These are phyloP conservation scores for Sigmodon hispidus DNA, from an alignment of 2,113 vertebrate genomes.

Conservation along the genomic window DNA sequence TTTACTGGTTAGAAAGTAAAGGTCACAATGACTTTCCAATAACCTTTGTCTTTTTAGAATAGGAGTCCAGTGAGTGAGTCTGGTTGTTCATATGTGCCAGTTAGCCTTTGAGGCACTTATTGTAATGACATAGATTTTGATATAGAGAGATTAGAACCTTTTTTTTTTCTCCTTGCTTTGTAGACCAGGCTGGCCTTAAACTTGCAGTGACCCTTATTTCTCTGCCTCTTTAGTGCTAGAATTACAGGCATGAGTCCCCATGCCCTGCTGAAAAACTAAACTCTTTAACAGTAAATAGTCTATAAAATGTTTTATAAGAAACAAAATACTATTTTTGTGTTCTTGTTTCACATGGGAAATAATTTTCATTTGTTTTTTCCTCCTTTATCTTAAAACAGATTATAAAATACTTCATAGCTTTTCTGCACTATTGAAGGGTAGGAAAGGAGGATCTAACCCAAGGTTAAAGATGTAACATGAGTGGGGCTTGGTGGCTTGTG, in stretches of 20 bases:
- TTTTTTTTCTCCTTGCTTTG: neutral
- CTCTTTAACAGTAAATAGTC: neutral
- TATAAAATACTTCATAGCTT: neutral
- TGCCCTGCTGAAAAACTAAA: neutral
- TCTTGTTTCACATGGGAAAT: slow-evolving; percentile 11
- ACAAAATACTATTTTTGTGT: neutral
- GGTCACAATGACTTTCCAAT: neutral
- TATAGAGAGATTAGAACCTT: neutral
- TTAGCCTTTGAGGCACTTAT: neutral
- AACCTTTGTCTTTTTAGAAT: slow-evolving; percentile 23
- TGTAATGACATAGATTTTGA: neutral
- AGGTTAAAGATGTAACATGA: slow-evolving; percentile 1
- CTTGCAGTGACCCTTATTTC: neutral
- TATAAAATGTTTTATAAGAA: neutral
- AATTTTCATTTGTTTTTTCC: slow-evolving; percentile 17
- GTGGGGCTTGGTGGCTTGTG: neutral
- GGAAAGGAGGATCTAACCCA: neutral
- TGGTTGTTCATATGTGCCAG: neutral
- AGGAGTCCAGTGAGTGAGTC: neutral
- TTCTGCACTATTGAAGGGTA: neutral
- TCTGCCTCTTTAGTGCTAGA: neutral
- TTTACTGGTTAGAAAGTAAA: neutral
- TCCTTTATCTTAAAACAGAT: neutral
- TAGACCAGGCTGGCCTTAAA: neutral
- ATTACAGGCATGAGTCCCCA: neutral